These are phyloP conservation scores for Archips xylosteana DNA, from an alignment of 2,888 invertebrate species.

Conservation along the genomic window DNA sequence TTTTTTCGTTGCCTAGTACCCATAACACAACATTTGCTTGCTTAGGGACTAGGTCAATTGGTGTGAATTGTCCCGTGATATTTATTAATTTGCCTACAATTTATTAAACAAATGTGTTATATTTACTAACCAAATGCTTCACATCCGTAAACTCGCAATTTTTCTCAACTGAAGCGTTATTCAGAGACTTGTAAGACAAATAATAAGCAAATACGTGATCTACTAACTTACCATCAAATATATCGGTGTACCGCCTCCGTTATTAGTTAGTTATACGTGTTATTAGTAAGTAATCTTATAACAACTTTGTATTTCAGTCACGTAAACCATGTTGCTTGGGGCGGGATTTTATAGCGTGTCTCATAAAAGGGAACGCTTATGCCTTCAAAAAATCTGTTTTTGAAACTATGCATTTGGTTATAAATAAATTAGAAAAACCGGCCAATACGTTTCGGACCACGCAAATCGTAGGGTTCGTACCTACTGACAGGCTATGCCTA, in stretches of 20 bases:
- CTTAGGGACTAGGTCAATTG: too few species aligned
- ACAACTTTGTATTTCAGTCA: constrained; percentile 21
- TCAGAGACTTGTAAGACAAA: background rate
- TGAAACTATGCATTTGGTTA: background rate
- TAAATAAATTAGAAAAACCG: too few species aligned
- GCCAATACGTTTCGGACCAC: too few species aligned
- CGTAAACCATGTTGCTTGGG: constrained; percentile 15
- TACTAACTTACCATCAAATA: constrained; percentile 4
- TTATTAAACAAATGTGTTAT: background rate
- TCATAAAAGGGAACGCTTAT: constrained; percentile 15
- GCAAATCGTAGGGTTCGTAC: too few species aligned
- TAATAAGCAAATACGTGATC: constrained; percentile 5
- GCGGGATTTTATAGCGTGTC: background rate
- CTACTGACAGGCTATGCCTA: too few species aligned
- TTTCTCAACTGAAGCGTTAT: background rate
- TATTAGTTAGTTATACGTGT: background rate
- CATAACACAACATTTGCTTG: too few species aligned
- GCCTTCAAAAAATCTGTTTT: background rate
- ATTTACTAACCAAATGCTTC: background rate
- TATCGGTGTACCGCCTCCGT: background rate
- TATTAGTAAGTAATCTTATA: background rate
- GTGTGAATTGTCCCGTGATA: too few species aligned
- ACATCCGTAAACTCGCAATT: background rate
- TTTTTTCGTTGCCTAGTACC: too few species aligned
- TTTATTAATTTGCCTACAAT: too few species aligned